Base-by-base conservation (phyloP, 2,113 vertebrate genomes). In the Columba janthina region DNA sequence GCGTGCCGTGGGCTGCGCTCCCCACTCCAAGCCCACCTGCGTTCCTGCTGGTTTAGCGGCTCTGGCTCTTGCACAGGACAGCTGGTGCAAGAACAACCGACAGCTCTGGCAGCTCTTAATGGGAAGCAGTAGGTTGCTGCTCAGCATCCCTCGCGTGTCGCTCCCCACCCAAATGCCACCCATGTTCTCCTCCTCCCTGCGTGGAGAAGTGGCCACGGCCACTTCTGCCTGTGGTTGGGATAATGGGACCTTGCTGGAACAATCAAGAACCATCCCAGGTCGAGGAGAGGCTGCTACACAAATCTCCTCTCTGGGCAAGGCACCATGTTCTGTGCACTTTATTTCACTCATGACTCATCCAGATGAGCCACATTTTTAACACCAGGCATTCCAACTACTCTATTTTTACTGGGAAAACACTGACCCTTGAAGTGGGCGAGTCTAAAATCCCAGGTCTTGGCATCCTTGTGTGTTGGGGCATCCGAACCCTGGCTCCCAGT, bases 391-490 rank as follows among this genome's bases (percentile, higher is more conserved):
- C 81, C 58, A 67, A 11, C 26, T 31, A 15, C 60, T 53, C 82
- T 88, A 29, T 80, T 90, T 94, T 91, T 58, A 90, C 76, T 81
- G 8, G 26, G 85, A 95, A 96, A 96, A 90, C 61, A 85, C 60
- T 86, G 92, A 90, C 89, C 72, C 92, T 79, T 46, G 44, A 48
- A 71, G 50, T 26, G 76, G 61, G 60, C 0, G 6, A 86, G 83
- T 46, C 83, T 69, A 38, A 83, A 84, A 28, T 25, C 56, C 85
- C 36, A 26, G n/a, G 15, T 34, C 64, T 69, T 67, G 85, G 57
- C 79, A 90, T 69, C 50, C 44, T 65, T 53, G 78, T 64, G 31
- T 26, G 3, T 36, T 85, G 85, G 88, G 87, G 67, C 54, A 38
- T 44, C 67, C 90, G 57, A 71, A 56, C 38, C 12, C 22, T 31